Evolutionary conservation across 2,797 vertebrate species (phyloP), one percentile per base, ranked within the genome.

Genomic region (Thripadectes ignobilis): DNA sequence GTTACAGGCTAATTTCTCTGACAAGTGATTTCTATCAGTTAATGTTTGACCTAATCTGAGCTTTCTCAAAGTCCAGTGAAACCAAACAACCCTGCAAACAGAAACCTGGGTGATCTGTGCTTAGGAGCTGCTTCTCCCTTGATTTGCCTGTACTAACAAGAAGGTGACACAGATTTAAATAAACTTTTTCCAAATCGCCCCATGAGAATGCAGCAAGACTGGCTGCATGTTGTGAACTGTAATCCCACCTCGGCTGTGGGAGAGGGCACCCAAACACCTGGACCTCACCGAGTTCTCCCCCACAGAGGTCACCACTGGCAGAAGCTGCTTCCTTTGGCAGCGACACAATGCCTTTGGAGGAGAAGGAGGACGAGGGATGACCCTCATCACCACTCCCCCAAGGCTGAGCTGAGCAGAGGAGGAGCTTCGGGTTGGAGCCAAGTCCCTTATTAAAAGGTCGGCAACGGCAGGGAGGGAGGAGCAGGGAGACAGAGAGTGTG

Each of bases 251-350:
- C 2, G 2, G 81, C 41, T 48, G 39, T 32, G 15, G 54, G 29
- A 80, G 14, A 27, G 43, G 34, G 23, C 52, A 94, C 6, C 2
- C 24, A 19, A 26, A 32, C 18, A 58, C 6, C 11, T 2, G 26
- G 13, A 32, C 8, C 14, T 54, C 45, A 30, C 17, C 14, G 52
- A 66, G 48, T 32, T 41, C 52, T 39, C 22, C 46, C 41, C n/a
- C 27, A 24, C 0, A 0, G 38, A 87, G 4, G 12, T 10, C 17
- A n/a, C 4, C 3, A 2, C 6, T 29, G 15, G 12, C 32, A 26
- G 6, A 3, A 54, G 5, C 30, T 4, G 4, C 27, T 26, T 1
- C 18, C 7, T 1, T 2, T 4, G 0, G 18, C 27, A 11, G 20
- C 2, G 8, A 24, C 34, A 23, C 30, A 65, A 7, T 5, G 0